Base-by-base conservation (phyloP, 92 coral and sea anemone genomes). In the Chrysogorgia sp. region DNA sequence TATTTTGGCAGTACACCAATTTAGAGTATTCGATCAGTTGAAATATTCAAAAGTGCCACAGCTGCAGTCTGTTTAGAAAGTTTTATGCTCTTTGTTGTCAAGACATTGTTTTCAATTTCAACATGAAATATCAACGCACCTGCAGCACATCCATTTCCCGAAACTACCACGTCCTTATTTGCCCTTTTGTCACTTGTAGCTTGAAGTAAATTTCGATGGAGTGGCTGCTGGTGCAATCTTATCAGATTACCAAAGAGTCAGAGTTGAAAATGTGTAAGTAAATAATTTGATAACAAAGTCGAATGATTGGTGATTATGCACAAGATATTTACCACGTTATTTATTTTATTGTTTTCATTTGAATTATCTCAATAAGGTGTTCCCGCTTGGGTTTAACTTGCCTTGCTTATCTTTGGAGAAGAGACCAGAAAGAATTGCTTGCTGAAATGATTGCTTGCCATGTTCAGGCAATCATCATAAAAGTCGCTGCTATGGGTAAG, bases 241-340 rank as follows among this genome's bases (percentile, higher is more conserved):
- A 23, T 93, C 98, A 52, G 97, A 93, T 66, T 93, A 93, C 65
- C 98, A 93, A 67, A 83, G 94, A 69, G 87, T 91, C 25, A 65
- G 98, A 71, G 98, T 93, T 32, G 98, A 93, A 56, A 86, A 91
- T 91, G 98, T 93, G 98, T 93, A 81, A 88, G 97, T 82, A 14
- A 40, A 4, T 30, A 0, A 23, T n/a, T 23, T 2, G 13, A 43
- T n/a, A n/a, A n/a, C n/a, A n/a, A n/a, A n/a, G n/a, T n/a, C n/a
- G n/a, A n/a, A n/a, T n/a, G n/a, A n/a, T n/a, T n/a, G n/a, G n/a
- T n/a, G n/a, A 28, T 47, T 5, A 50, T 17, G 72, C 15, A 35
- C 25, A 37, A 23, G 13, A 15, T 69, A 26, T 49, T 33, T 22
- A 49, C 37, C 26, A 19, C 23, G 34, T n/a, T n/a, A n/a, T n/a